Base-by-base conservation (phyloP, 2,113 vertebrate genomes). In the Megaceryle torquata region DNA sequence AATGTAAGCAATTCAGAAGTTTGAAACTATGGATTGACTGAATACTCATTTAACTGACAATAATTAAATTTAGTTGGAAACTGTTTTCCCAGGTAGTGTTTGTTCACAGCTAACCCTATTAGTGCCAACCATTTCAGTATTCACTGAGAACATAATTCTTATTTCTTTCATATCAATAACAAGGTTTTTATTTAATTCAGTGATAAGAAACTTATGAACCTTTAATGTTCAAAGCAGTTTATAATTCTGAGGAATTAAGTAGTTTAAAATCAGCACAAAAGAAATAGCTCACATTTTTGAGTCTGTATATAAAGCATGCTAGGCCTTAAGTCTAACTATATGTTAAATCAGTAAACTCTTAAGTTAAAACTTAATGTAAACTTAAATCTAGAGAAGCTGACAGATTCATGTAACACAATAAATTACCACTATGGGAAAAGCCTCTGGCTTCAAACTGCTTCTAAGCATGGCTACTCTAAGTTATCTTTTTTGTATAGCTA, bases 261-360 rank as follows among this genome's bases (percentile, higher is more conserved):
- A n/a, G 10, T 53, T 63, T 43, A 51, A 89, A 59, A 92, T 63
- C 25, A 67, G n/a, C 22, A 68, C 21, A 59, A 24, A 82, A 86
- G 17, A 48, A 57, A 28, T 57, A 86, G 28, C 37, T 60, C 21
- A 21, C 16, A 43, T 61, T 72, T 89, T 77, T 80, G 5, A 81
- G 64, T 19, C 15, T 39, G 56, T 39, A 48, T 65, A 53, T n/a
- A 50, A 83, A 28, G 9, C 0, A 0, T 77, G 6, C 6, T 68
- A 53, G 26, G 10, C 82, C 4, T 56, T 60, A 72, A 53, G 24
- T 41, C 67, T 67, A 67, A 70, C 31, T 78, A 17, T 35, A 48
- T 51, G 25, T 76, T 85, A 57, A 83, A 80, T 56, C 26, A 48
- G 24, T 77, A 26, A 91, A 81, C 12, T 88, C 33, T 44, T 35